Conservation (phyloP, 2,888 invertebrate species). For the Eurytoma californica region DNA sequence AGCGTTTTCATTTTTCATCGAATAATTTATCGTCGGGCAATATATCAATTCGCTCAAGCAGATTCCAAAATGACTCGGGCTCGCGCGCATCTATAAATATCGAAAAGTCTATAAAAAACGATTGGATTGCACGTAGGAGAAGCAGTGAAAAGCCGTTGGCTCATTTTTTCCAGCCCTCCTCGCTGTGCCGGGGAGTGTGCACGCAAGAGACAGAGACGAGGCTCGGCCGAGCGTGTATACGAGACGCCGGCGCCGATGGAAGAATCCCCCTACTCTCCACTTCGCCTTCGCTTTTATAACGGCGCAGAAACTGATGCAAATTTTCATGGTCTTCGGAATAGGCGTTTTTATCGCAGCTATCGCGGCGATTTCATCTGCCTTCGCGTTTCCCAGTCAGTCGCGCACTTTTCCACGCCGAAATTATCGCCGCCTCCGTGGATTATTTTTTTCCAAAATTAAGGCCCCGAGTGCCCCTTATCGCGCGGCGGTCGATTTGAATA, state of each 20-base stretch:
- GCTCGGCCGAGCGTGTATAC: too few relatives aligned
- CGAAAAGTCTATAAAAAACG: constrained; percentile 52
- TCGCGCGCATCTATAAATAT: constrained; percentile 50
- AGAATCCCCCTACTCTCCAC: background rate
- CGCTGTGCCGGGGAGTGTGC: background rate
- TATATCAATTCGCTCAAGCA: constrained; percentile 44
- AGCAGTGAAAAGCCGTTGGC: constrained; percentile 36
- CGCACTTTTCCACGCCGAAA: background rate
- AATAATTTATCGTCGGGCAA: constrained; percentile 49
- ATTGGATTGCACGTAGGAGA: constrained; percentile 38
- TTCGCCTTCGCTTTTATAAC: background rate
- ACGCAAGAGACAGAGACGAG: background rate
- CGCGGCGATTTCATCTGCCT: constrained; percentile 47
- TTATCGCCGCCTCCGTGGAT: background rate
- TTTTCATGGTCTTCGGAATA: constrained; percentile 55
- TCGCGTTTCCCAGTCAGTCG: constrained; percentile 14
- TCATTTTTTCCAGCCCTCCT: constrained; percentile 34
- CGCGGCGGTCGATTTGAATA: too few relatives aligned
- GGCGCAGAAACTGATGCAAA: constrained; percentile 45
- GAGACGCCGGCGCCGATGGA: constrained; percentile 2
- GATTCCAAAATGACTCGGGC: constrained; percentile 49
- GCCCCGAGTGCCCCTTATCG: too few relatives aligned
- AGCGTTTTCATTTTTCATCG: constrained; percentile 41
- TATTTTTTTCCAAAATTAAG: background rate
- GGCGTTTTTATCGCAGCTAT: constrained; percentile 56